phyloP scores from a whole-genome alignment of 2,113 vertebrate species.

The Pelecanoides urinatrix region DNA sequence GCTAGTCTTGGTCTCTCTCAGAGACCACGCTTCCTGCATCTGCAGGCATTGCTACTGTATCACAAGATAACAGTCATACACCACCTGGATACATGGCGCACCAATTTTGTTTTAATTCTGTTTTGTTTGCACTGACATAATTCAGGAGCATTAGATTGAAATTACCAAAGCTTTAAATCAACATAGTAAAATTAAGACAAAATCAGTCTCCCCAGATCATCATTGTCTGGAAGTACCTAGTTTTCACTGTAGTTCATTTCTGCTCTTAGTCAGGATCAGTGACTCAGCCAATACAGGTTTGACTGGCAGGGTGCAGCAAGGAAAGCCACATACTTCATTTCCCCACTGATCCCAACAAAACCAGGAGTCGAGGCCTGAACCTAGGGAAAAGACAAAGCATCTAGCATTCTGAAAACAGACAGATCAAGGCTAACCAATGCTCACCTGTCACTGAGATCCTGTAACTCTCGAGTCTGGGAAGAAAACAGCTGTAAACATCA shows the following conservation, averaged over 20 bases:
- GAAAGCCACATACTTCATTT: not conserved
- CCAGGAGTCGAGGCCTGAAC: not conserved
- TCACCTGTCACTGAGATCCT: not conserved
- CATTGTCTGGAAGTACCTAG: not conserved
- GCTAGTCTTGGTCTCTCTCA: not conserved
- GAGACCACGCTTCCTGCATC: fast-evolving
- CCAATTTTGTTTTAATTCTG: not conserved
- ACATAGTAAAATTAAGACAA: not conserved
- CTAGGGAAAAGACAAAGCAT: not conserved
- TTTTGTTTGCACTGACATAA: not conserved
- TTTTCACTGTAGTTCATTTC: not conserved
- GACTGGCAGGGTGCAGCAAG: not conserved
- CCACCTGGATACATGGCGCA: fast-evolving
- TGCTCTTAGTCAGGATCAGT: not conserved
- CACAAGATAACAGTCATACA: not conserved
- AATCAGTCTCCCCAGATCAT: not conserved
- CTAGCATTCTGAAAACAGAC: not conserved
- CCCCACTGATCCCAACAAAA: not conserved
- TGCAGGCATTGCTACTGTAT: not conserved
- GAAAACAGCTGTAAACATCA: not conserved
- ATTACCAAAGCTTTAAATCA: not conserved
- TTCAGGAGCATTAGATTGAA: not conserved
- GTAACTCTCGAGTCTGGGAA: not conserved
- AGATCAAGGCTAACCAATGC: not conserved
- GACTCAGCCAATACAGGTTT: not conserved